Conservation (phyloP, 2,888 invertebrate genomes). For the Cosmia pyralina region DNA sequence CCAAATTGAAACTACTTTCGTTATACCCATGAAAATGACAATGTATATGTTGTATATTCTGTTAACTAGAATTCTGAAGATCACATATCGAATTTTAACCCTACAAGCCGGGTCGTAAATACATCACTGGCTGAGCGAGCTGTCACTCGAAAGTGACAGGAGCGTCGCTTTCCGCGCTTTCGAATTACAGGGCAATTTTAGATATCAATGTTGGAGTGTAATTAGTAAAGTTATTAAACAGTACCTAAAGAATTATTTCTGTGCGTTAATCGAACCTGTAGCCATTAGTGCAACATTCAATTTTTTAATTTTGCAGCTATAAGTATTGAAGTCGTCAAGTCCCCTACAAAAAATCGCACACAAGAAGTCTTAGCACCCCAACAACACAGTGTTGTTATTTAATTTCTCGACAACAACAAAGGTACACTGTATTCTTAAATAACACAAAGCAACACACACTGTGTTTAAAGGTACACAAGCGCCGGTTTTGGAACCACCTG, state of each 20-base stretch:
- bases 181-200: too few species aligned
- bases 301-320: neutral
- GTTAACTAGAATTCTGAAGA: neutral
- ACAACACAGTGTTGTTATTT: conserved; percentile 17
- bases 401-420: conserved; percentile 26
- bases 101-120: neutral
- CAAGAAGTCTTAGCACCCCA: neutral
- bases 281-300: too few species aligned
- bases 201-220: neutral
- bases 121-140: neutral
- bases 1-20: neutral
- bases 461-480: conserved; percentile 34
- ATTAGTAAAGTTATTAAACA: neutral
- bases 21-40: neutral
- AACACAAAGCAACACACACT: conserved; percentile 33
- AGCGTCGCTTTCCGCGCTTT: neutral
- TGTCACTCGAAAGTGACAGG: neutral
- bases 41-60: too few species aligned
- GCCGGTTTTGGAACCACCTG: conserved; percentile 55
- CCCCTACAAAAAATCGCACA: neutral
- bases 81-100: neutral
- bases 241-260: neutral
- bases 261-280: neutral
- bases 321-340: neutral
- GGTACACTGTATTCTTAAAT: conserved; percentile 36